Evolutionary conservation across 2,888 invertebrate species (phyloP).

Genomic region (Plebejus argus): DNA sequence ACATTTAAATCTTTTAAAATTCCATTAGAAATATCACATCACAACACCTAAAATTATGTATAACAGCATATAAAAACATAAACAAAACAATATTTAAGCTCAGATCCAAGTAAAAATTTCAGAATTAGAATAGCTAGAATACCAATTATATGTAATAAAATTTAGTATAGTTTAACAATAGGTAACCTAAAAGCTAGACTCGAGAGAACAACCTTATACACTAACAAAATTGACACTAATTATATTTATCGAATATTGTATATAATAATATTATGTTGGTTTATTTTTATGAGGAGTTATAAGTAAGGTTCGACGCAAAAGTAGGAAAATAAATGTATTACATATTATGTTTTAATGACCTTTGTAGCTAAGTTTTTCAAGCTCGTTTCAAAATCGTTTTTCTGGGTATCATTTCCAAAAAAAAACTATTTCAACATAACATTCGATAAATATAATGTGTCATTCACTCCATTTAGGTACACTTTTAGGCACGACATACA

Average conservation of each 20-base stretch:
- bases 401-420: too few relatives aligned
- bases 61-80: conserved; percentile 46
- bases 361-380: too few relatives aligned
- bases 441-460: not conserved
- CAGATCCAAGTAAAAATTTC: conserved; percentile 5
- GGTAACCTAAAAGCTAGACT: not conserved
- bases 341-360: too few relatives aligned
- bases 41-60: conserved; percentile 68
- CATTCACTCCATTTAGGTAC: conserved; percentile 13
- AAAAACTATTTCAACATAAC: not conserved
- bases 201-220: conserved; percentile 5
- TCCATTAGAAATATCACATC: conserved; percentile 59
- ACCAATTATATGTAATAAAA: conserved; percentile 8
- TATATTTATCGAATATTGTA: not conserved
- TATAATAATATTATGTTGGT: too few relatives aligned
- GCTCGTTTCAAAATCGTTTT: too few relatives aligned
- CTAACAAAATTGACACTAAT: not conserved
- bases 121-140: not conserved
- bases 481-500: conserved; percentile 26
- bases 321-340: not conserved
- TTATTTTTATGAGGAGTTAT: not conserved
- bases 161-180: conserved; percentile 19
- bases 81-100: conserved; percentile 36
- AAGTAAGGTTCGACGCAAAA: not conserved
- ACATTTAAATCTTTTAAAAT: conserved; percentile 64